These are phyloP conservation scores for Phaetusa simplex DNA, from an alignment of 2,113 vertebrate species.

Conservation along the genomic window DNA sequence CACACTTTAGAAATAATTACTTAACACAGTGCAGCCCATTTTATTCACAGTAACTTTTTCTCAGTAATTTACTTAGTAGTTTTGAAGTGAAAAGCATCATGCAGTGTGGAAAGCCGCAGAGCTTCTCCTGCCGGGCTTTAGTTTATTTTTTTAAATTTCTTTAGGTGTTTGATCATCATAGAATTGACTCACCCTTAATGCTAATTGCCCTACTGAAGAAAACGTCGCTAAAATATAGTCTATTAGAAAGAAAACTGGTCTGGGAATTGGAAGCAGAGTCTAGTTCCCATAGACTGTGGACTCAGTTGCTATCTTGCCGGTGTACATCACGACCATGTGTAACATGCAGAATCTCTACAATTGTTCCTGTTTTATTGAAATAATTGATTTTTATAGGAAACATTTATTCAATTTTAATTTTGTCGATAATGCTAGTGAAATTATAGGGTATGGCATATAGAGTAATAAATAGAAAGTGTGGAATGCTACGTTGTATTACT, in stretches of 20 bases:
- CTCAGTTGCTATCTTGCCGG: not conserved
- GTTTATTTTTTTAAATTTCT: constrained; percentile 58
- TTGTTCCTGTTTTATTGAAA: not conserved
- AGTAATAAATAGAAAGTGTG: not conserved
- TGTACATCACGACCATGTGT: not conserved
- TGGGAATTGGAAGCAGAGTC: not conserved
- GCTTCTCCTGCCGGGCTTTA: constrained; percentile 52
- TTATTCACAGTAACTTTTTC: constrained; percentile 64
- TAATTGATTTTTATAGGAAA: not conserved
- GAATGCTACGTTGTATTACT: not conserved
- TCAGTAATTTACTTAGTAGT: constrained; percentile 67
- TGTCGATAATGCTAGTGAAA: not conserved
- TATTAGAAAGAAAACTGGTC: not conserved
- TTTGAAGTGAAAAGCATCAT: constrained; percentile 65
- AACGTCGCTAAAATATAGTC: not conserved
- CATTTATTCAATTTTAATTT: not conserved
- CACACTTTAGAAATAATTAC: constrained; percentile 64
- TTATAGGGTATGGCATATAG: not conserved
- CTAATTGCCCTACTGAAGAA: constrained; percentile 43
- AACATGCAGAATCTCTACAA: not conserved
- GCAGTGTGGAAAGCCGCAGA: constrained; percentile 43
- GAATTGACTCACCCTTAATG: constrained; percentile 30
- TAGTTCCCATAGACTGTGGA: not conserved
- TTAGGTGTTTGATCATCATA: constrained; percentile 42
- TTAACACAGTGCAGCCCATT: constrained; percentile 41